A percentile compares a stretch with the other conserved stretches of the same genome.
phyloP scores from a whole-genome alignment of 2,888 invertebrate genomes.

The Callosobruchus maculatus region DNA sequence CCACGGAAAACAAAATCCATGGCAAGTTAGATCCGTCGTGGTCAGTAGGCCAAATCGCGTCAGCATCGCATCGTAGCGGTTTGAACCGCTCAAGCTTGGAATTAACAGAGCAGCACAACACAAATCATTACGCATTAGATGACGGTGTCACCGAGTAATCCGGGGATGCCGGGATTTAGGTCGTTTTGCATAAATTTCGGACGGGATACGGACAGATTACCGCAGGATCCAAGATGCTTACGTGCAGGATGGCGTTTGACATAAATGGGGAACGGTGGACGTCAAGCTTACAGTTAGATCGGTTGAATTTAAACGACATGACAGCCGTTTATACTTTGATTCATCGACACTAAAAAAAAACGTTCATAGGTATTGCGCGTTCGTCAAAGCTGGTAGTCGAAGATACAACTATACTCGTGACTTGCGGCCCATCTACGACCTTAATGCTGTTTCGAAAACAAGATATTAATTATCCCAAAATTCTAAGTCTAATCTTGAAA shows the following conservation, averaged over 20 bases:
- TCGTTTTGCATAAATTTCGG: background rate
- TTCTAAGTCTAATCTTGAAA: no score
- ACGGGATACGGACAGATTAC: background rate
- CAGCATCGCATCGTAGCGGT: background rate
- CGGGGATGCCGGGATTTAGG: background rate
- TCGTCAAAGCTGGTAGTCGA: no score
- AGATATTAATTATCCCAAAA: no score
- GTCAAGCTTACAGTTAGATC: no score
- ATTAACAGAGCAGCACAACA: background rate
- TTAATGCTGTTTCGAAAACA: no score
- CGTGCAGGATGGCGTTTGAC: background rate
- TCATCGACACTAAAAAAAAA: no score
- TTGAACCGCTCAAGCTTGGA: background rate
- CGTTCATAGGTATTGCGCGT: no score
- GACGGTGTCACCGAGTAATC: background rate
- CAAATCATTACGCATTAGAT: background rate
- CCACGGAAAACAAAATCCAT: no score
- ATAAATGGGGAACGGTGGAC: background rate
- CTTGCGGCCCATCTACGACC: no score
- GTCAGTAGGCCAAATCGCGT: background rate
- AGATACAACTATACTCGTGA: no score
- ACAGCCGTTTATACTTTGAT: no score
- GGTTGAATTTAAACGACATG: no score
- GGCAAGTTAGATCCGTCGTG: background rate
- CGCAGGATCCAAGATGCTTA: background rate